A percentile compares a stretch with the other conserved stretches of the same genome.
These are phyloP conservation scores for Ibidorhyncha struthersii DNA, from an alignment of 2,113 vertebrate species.

Conservation along the genomic window DNA sequence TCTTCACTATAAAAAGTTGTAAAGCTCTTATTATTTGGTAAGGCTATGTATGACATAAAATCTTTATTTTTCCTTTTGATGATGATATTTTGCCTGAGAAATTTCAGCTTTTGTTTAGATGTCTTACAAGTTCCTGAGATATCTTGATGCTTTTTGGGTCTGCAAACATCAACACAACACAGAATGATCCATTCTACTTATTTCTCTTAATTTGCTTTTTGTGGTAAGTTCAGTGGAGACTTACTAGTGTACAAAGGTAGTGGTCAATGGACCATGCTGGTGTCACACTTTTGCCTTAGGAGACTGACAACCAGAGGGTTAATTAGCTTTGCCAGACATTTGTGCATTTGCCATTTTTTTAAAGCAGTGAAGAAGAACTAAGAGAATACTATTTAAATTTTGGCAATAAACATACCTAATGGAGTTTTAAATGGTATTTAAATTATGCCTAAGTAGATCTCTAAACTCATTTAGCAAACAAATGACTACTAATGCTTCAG, in stretches of 20 bases:
- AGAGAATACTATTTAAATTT: constrained; percentile 38
- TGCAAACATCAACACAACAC: background rate
- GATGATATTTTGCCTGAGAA: background rate
- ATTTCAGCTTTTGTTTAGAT: background rate
- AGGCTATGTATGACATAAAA: background rate
- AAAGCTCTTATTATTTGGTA: background rate
- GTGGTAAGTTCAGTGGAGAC: background rate
- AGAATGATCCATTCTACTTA: background rate
- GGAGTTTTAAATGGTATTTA: constrained; percentile 74
- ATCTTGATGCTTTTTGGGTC: background rate
- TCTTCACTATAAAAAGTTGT: background rate
- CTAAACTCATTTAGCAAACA: constrained; percentile 72
- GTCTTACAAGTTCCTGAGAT: background rate
- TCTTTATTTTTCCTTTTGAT: background rate
- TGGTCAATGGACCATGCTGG: background rate
- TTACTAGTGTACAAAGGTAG: background rate
- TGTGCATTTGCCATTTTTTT: background rate
- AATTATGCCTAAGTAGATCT: constrained; percentile 68
- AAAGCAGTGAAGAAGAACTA: background rate
- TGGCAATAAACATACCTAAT: constrained; percentile 68
- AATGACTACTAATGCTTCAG: constrained; percentile 63
- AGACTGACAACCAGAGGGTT: background rate
- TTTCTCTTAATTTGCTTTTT: background rate
- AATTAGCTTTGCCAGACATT: background rate
- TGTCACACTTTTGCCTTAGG: background rate